phyloP scores from a whole-genome alignment of 2,113 vertebrate species.

The Cacatua alba region DNA sequence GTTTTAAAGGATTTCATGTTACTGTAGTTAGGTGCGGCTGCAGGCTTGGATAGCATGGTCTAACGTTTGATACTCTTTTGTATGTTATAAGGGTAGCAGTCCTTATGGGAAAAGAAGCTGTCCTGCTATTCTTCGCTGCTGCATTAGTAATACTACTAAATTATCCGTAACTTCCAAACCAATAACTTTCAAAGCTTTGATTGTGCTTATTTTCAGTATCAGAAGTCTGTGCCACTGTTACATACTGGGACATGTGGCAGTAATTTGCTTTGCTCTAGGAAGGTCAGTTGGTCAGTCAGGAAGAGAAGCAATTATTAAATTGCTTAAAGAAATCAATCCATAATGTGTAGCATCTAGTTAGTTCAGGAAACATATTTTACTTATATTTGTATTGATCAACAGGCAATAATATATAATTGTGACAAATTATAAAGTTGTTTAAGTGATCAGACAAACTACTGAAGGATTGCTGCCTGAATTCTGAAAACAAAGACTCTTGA shows the following conservation, averaged over 20 bases:
- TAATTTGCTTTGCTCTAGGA: not conserved
- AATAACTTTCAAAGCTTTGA: not conserved
- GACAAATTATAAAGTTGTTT: not conserved
- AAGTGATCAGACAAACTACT: not conserved
- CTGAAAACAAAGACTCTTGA: not conserved
- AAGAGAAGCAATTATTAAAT: not conserved
- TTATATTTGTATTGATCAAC: not conserved
- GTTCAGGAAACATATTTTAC: not conserved
- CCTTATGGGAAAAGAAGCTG: not conserved
- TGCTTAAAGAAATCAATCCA: conserved; percentile 21
- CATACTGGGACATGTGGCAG: not conserved
- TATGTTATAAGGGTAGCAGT: not conserved
- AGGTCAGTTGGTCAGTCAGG: not conserved
- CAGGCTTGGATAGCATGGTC: not conserved
- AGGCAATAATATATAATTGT: not conserved
- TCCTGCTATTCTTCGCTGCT: not conserved
- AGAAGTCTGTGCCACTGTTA: not conserved
- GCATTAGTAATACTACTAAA: not conserved
- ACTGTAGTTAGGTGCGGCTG: not conserved
- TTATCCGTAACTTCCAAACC: not conserved
- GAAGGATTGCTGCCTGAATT: not conserved
- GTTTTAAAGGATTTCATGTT: not conserved
- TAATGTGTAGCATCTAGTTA: not conserved
- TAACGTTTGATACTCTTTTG: not conserved
- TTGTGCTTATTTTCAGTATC: not conserved